Evolutionary conservation across 1,140 invertebrate species (phyloP).

Genomic region (Hyles vespertilio): DNA sequence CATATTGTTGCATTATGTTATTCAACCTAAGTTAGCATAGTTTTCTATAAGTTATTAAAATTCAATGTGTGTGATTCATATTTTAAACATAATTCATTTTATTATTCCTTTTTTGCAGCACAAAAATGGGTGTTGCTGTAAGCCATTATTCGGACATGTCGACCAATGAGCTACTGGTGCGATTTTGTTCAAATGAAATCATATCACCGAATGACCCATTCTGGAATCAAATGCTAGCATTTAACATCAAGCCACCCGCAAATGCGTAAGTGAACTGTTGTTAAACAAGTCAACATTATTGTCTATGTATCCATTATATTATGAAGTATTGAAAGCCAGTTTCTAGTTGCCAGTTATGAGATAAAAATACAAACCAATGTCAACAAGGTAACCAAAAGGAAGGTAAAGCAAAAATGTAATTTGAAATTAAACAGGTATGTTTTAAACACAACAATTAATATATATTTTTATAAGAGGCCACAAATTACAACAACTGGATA

Average conservation of each 20-base stretch:
- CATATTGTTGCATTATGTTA: neutral
- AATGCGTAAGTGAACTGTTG: slow-evolving; percentile 79
- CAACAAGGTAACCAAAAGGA: too few relatives aligned
- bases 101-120: neutral
- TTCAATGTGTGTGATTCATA: neutral
- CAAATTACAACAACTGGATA: too few relatives aligned
- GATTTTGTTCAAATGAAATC: slow-evolving; percentile 86
- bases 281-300: neutral
- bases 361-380: too few relatives aligned
- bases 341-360: too few relatives aligned
- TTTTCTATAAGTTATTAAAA: neutral
- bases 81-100: neutral
- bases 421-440: too few relatives aligned
- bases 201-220: slow-evolving; percentile 93
- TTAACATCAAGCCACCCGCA: slow-evolving; percentile 88
- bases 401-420: too few relatives aligned
- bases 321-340: too few relatives aligned
- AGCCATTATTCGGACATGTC: slow-evolving; percentile 89
- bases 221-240: slow-evolving; percentile 95
- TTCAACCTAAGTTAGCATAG: neutral
- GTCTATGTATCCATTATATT: too few relatives aligned
- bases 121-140: slow-evolving; percentile 88
- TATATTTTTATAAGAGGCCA: too few relatives aligned
- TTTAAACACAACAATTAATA: too few relatives aligned
- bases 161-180: slow-evolving; percentile 87